Evolutionary conservation across 2,113 vertebrate genomes (phyloP), one percentile per base, ranked within the genome.

Genomic region (Sialia sialis): DNA sequence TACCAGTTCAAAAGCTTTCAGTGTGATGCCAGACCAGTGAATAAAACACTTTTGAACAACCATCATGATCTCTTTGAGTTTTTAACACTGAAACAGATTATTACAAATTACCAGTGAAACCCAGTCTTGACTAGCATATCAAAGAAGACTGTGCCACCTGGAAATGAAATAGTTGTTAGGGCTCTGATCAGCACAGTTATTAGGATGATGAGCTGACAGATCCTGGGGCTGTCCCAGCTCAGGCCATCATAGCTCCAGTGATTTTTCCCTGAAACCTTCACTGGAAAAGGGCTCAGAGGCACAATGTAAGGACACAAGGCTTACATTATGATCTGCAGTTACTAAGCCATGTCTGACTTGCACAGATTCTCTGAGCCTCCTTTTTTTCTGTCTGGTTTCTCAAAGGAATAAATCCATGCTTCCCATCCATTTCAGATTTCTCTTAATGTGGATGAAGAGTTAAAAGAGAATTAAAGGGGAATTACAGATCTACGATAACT

Each of bases 301-400:
- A 56, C 55, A 16, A 4, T 6, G 54, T 39, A 69, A 23, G n/a
- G 49, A 62, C 4, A 30, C 19, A 30, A 63, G 0, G 3, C 69
- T 77, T 21, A 58, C 0, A 1, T 18, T 46, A 51, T 34, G 2
- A 0, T 7, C 26, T 56, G 51, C 0, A n/a, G 0, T 55, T 69
- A 78, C 8, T 48, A 56, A 94, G 39, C 46, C 32, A 62, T 4
- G 8, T 32, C 60, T 46, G 34, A 75, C 30, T 12, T 6, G 11
- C 63, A 66, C 14, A 39, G 29, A 21, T 25, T n/a, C 66, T 52
- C 30, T 10, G 56, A 75, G 13, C 8, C 12, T 9, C 16, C 16
- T 14, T 79, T 72, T 66, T 39, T 55, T 14, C 64, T 55, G 16
- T 55, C 27, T 60, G 27, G 17, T 63, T 91, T 44, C 56, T 52